phyloP scores from a whole-genome alignment of 2,113 vertebrate species.

The Deroptyus accipitrinus region DNA sequence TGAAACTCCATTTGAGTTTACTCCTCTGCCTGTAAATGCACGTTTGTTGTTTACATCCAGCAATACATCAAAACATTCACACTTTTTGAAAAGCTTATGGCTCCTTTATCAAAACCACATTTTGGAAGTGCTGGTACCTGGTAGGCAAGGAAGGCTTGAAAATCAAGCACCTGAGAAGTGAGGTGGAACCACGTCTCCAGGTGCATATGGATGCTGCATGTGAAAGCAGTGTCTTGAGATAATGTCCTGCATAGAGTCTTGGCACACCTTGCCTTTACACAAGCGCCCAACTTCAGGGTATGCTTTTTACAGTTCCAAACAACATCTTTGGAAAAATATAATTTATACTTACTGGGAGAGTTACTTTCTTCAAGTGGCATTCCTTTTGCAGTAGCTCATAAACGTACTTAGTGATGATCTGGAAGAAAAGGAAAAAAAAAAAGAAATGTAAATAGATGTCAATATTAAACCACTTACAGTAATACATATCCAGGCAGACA shows the following conservation, averaged over 20 bases:
- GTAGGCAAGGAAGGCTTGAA: not conserved
- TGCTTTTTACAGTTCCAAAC: not conserved
- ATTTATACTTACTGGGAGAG: conserved; percentile 88
- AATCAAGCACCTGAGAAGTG: not conserved
- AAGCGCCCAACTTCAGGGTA: not conserved
- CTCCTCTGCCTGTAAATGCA: not conserved
- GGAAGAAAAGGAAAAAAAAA: conserved; percentile 41
- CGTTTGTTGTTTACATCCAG: not conserved
- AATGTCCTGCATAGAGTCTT: no score
- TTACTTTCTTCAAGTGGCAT: conserved; percentile 91
- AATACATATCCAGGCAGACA: not conserved
- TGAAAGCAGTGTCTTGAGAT: accelerated
- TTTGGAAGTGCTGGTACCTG: not conserved
- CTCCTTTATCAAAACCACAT: not conserved
- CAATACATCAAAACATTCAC: not conserved
- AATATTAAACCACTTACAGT: not conserved
- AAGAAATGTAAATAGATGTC: not conserved
- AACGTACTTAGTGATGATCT: conserved; percentile 96
- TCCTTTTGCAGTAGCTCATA: conserved; percentile 93
- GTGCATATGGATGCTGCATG: not conserved
- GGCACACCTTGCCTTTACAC: not conserved
- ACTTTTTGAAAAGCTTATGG: not conserved
- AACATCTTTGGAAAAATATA: not conserved
- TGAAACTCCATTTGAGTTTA: not conserved
- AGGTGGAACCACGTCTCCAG: not conserved